Percentiles rank a stretch among this genome's conserved stretches.
These are phyloP conservation scores for Columbina picui DNA, from an alignment of 2,113 vertebrate genomes.

Conservation along the genomic window DNA sequence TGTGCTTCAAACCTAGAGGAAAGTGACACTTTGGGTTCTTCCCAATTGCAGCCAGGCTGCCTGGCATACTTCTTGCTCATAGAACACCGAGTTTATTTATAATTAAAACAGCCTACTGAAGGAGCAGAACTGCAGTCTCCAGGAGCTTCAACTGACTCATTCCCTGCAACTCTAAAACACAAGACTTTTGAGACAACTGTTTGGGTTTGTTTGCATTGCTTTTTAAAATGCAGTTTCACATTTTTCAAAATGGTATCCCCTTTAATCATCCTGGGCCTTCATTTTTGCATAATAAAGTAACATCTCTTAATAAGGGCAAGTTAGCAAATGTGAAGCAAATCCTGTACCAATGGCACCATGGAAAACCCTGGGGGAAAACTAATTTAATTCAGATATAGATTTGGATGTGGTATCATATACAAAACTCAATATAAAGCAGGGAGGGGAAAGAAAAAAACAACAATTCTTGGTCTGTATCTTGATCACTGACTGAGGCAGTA, in stretches of 20 bases:
- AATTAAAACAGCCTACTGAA: neutral
- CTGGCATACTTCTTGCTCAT: fast-evolving
- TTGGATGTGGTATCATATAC: neutral
- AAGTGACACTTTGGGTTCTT: neutral
- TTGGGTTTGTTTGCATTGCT: neutral
- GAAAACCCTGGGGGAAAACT: neutral
- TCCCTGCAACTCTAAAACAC: neutral
- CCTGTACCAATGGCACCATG: neutral
- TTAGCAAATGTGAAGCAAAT: neutral
- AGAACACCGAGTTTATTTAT: neutral
- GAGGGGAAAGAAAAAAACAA: fast-evolving
- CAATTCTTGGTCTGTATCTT: neutral
- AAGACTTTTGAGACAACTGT: neutral
- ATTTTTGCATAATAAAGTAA: neutral
- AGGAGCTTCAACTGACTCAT: neutral
- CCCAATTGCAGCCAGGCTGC: neutral
- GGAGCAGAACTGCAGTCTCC: neutral
- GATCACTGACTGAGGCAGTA: neutral
- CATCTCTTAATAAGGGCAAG: neutral
- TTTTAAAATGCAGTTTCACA: neutral
- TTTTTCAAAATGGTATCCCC: neutral
- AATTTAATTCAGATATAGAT: neutral
- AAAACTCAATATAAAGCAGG: neutral
- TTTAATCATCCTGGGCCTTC: neutral
- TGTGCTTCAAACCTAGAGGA: neutral